These are phyloP conservation scores for Esox lucius DNA, from an alignment of 2,797 vertebrate genomes.

Conservation along the genomic window DNA sequence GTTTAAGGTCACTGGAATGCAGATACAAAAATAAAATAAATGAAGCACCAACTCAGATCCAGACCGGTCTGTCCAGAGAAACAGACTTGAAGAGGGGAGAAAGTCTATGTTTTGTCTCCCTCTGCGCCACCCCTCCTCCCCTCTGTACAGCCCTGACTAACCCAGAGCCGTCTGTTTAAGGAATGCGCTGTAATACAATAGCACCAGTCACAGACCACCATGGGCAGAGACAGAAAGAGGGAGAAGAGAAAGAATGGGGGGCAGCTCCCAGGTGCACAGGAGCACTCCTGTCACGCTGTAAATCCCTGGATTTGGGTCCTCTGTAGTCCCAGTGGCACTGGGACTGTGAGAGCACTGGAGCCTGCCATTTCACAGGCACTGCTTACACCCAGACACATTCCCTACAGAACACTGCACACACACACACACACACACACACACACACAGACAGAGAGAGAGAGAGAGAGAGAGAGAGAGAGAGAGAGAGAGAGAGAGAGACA, in stretches of 20 bases:
- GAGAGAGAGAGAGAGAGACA: background rate
- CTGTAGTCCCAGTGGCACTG: background rate
- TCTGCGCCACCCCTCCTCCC: constrained; percentile 4
- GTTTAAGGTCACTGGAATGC: background rate
- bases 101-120: constrained; percentile 18
- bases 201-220: constrained; percentile 27
- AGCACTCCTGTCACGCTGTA: constrained; percentile 8
- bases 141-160: constrained; percentile 12
- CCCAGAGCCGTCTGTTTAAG: constrained; percentile 25
- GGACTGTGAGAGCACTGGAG: constrained; percentile 11
- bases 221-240: constrained; percentile 5
- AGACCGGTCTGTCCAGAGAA: constrained; percentile 20
- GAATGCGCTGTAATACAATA: constrained; percentile 33
- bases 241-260: constrained; percentile 9
- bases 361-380: constrained; percentile 7
- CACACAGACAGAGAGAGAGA: no score
- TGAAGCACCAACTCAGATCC: constrained; percentile 19
- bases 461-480: background rate
- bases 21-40: background rate
- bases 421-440: background rate
- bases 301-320: constrained; percentile 10
- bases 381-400: constrained; percentile 7
- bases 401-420: background rate
- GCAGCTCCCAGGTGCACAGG: constrained; percentile 12
- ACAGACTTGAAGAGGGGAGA: constrained; percentile 11